A percentile compares a stretch with the other conserved stretches of the same genome.
Evolutionary conservation across 2,888 invertebrate genomes (phyloP).

Genomic region (Mesorhabditis spiculigera): DNA sequence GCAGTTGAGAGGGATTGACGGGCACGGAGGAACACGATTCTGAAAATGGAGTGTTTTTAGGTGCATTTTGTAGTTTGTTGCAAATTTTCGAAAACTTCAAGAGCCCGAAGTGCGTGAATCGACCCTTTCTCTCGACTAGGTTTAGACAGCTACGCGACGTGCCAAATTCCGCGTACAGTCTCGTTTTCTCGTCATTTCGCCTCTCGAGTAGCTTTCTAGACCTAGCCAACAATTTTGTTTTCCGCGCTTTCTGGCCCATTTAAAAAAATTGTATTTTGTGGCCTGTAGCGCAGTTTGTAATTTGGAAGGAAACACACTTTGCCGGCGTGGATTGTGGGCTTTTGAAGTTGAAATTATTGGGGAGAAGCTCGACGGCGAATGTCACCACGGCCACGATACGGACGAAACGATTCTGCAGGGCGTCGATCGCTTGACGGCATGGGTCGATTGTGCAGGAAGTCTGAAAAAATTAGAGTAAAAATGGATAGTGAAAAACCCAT

Average conservation of each 20-base stretch:
- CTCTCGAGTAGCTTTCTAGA: too few relatives aligned
- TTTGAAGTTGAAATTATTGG: constrained; percentile 47
- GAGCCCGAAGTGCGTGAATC: constrained; percentile 11
- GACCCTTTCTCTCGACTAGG: neutral
- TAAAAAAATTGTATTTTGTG: neutral
- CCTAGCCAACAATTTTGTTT: too few relatives aligned
- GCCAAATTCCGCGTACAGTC: too few relatives aligned
- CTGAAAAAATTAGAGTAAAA: constrained; percentile 14
- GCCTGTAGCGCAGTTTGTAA: neutral
- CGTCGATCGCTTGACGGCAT: constrained; percentile 53
- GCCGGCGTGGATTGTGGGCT: constrained; percentile 30
- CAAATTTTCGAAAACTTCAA: constrained; percentile 3
- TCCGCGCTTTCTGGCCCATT: too few relatives aligned
- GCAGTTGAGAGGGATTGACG: constrained; percentile 77
- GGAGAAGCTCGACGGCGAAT: constrained; percentile 49
- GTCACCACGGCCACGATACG: constrained; percentile 52
- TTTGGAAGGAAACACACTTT: constrained; percentile 19
- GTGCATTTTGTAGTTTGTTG: constrained; percentile 7
- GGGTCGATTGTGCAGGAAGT: constrained; percentile 54
- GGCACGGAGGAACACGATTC: constrained; percentile 76
- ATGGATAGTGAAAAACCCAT: too few relatives aligned
- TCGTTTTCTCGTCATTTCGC: too few relatives aligned
- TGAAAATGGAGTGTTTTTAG: constrained; percentile 16
- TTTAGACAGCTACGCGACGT: too few relatives aligned
- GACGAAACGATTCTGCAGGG: constrained; percentile 51